Evolutionary conservation across 2,888 invertebrate species (phyloP), one percentile per base, ranked within the genome.

Genomic region (Anthophora plumipes): DNA sequence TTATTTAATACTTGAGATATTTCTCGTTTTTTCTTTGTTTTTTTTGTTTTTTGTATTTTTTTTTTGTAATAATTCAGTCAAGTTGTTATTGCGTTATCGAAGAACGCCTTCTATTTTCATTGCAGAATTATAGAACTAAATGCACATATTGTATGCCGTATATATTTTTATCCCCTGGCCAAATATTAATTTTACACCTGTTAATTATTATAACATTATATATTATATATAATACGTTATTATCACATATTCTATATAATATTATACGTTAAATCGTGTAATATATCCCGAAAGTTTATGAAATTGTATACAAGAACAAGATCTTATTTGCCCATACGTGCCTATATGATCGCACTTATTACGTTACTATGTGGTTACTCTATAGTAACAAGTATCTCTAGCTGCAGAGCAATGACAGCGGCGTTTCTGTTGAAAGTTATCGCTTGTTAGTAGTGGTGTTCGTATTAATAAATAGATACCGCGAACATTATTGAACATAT

Each of bases 401-500:
- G 71, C 77, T 87, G 79, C 81, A 73, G 85, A 87, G 80, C 82
- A 85, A 82, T 77, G 83, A 87, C 80, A 85, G 83, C 85, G 84
- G 78, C 85, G 39, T 80, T 85, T 85, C 76, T 84, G 70, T 87
- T 82, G 70, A 64, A 76, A 82, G 75, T 87, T 87, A 85, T 87
- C 84, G 78, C 69, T 87, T 57, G 72, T 84, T 86, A 83, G 66
- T 87, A 83, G 76, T 73, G 80, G 73, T 77, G 66, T 79, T 84
- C 83, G 64, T 85, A 79, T 73, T 68, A 81, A 83, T 79, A 81
- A 79, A 83, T 85, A 86, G 57, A 71, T 86, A 83, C 69, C 77
- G 83, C 74, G 75, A 82, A 80, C 75, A 73, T 85, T 41, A 74
- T 82, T 83, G 48, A 64, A 81, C 70, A 48, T 70, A 79, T 52